A percentile compares a stretch with the other conserved stretches of the same genome.
phyloP scores from a whole-genome alignment of 2,113 vertebrate species.

The Mirounga angustirostris region DNA sequence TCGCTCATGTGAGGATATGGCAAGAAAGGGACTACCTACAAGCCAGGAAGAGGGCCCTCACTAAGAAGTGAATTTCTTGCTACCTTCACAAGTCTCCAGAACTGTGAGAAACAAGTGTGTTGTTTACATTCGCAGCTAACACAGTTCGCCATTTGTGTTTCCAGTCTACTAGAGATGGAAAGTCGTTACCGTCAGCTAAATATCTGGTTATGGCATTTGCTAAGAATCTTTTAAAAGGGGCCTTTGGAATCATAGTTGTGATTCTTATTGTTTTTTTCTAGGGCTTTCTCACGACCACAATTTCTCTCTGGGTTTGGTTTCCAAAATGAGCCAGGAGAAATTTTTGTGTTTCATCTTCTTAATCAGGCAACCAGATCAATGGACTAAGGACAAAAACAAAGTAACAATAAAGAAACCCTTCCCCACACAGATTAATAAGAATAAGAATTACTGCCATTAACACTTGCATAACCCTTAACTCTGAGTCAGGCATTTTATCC shows the following conservation, averaged over 20 bases:
- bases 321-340: not conserved
- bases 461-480: not conserved
- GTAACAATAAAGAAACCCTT: not conserved
- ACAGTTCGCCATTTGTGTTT: not conserved
- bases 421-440: not conserved
- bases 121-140: not conserved
- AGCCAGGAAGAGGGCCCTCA: not conserved
- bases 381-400: not conserved
- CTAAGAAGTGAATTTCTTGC: fast-evolving
- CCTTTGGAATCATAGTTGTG: not conserved
- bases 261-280: not conserved
- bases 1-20: not conserved
- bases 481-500: not conserved
- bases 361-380: not conserved
- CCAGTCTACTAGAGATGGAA: not conserved
- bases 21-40: fast-evolving
- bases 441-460: not conserved
- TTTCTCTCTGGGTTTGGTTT: not conserved
- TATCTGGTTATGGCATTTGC: not conserved
- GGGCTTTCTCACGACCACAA: not conserved
- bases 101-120: fast-evolving
- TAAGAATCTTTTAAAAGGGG: not conserved
- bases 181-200: not conserved
- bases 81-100: fast-evolving
- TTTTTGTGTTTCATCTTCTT: not conserved